Evolutionary conservation across 2,113 vertebrate species (phyloP), one percentile per base, ranked within the genome.

Genomic region (Perca fluviatilis): DNA sequence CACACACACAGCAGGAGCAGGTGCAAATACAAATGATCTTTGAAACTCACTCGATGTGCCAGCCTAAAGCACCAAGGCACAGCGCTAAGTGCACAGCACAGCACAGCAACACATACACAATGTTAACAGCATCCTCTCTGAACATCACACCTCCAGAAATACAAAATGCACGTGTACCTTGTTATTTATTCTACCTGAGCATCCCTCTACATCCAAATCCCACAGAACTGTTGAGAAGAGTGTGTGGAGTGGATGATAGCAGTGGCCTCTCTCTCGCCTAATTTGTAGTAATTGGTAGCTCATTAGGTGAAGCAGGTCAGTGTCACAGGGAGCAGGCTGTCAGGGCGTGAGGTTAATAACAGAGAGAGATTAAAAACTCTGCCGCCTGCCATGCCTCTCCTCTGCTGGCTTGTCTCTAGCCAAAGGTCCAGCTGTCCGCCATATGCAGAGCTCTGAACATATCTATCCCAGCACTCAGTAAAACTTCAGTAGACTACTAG

Each of bases 251-350:
- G 85, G 91, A 91, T 87, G 91, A 90, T 89, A 85, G 87, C 82
- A 66, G 85, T 85, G 89, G 85, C 91, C 87, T 90, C 88, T 93
- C 92, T 93, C 92, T 91, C 58, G 84, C 92, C 93, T 95, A 95
- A 95, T 95, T 94, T 94, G 95, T 93, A 92, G 94, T 95, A 95
- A 95, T 95, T 95, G 94, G 94, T 92, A 92, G 90, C 92, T 95
- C 91, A 95, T 96, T 94, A 95, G 92, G 93, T 89, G 94, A 93
- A 93, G 86, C 88, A 85, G 93, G 92, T 93, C 92, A 89, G 92
- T 93, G 94, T 95, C 90, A 93, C 73, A 9, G 88, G 89, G 94
- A 92, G 92, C 92, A 95, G 87, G 86, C 92, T 91, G 91, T 92
- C 91, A 92, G 94, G 94, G 89, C 92, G 77, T 50, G 80, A 84